These are phyloP conservation scores for Mesodorylaimus sp. DNA, from an alignment of 2,888 invertebrate genomes.

Conservation along the genomic window DNA sequence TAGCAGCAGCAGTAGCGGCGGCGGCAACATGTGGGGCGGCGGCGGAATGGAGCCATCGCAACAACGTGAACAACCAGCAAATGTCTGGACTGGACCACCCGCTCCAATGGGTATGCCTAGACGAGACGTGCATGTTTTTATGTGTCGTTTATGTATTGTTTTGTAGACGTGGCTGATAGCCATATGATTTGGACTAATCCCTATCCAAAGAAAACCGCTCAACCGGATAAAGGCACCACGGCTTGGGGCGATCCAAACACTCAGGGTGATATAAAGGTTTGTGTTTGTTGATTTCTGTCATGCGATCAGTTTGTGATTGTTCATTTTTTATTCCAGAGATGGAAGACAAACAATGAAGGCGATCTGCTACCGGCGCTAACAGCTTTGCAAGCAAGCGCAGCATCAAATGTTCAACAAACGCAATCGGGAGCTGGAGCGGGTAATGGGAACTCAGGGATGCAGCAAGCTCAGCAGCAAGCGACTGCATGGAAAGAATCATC, in stretches of 20 bases:
- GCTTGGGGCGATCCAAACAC: slow-evolving; percentile 18
- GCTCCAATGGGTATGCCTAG: neutral
- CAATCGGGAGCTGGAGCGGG: neutral
- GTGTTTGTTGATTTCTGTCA: no score
- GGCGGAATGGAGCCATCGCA: no score
- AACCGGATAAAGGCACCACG: slow-evolving; percentile 17
- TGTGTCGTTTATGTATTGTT: neutral
- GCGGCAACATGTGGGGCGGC: neutral
- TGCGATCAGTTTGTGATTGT: no score
- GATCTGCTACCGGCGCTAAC: no score
- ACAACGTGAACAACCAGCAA: no score
- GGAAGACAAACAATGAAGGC: no score
- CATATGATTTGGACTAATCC: slow-evolving; percentile 21
- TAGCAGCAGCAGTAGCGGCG: neutral
- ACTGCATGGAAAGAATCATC: neutral
- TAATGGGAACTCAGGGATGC: neutral
- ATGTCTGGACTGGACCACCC: slow-evolving; percentile 4
- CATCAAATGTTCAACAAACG: neutral
- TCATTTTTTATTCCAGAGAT: no score
- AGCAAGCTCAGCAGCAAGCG: neutral
- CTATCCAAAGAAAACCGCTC: slow-evolving; percentile 16
- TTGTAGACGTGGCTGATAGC: neutral
- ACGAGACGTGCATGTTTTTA: neutral
- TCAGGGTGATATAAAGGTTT: no score
- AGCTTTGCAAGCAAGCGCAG: no score